Conservation (phyloP, 1,140 invertebrate genomes). For the Diploscapter pachys region DNA sequence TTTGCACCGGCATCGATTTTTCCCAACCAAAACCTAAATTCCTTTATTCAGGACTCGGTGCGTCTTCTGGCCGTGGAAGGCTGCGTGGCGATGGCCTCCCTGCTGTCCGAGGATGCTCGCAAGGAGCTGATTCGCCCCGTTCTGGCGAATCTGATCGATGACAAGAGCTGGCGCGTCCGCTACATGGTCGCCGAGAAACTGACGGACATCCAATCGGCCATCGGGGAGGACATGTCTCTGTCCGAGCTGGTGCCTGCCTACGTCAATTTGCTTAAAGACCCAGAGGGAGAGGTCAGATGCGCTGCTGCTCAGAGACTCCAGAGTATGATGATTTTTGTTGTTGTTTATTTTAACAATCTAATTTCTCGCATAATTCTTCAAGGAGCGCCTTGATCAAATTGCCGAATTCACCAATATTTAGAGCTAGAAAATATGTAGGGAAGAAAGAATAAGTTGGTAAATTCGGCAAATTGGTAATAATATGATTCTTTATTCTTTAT, state of each 20-base stretch:
- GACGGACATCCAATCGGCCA: constrained; percentile 76
- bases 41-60: constrained; percentile 79
- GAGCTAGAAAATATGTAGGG: too few relatives aligned
- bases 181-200: constrained; percentile 99
- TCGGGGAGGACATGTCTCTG: constrained; percentile 91
- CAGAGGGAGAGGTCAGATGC: constrained; percentile 94
- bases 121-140: constrained; percentile 69
- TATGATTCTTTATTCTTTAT: too few relatives aligned
- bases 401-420: too few relatives aligned
- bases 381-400: too few relatives aligned
- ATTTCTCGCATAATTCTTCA: neutral
- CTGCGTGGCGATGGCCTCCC: constrained; percentile 86
- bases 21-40: neutral
- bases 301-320: constrained; percentile 72
- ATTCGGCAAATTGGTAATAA: too few relatives aligned
- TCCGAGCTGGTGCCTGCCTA: constrained; percentile 88
- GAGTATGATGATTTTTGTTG: neutral
- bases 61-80: constrained; percentile 94
- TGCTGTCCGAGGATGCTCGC: constrained; percentile 83
- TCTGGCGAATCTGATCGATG: constrained; percentile 66
- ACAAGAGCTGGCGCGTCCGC: constrained; percentile 89
- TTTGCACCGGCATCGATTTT: neutral
- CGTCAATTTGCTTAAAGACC: constrained; percentile 87
- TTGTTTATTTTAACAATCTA: too few relatives aligned
- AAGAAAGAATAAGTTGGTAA: too few relatives aligned